phyloP scores from a whole-genome alignment of 1,140 invertebrate species.

The Dinoponera quadriceps region DNA sequence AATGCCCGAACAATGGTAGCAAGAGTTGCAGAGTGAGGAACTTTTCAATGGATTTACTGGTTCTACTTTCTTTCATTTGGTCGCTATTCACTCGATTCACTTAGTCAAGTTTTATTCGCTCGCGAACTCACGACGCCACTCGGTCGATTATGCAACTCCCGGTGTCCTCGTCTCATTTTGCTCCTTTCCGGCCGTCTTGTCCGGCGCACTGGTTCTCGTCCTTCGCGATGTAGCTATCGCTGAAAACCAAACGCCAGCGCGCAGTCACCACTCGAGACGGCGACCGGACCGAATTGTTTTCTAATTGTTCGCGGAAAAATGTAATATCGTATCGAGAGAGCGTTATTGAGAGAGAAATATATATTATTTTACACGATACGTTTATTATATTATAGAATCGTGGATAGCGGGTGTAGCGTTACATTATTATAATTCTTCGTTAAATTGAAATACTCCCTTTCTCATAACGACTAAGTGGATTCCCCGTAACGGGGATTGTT shows the following conservation, averaged over 20 bases:
- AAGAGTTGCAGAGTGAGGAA: slow-evolving; percentile 74
- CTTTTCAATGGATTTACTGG: slow-evolving; percentile 77
- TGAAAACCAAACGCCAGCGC: slow-evolving; percentile 18
- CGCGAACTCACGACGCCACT: slow-evolving; percentile 73
- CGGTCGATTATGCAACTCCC: slow-evolving; percentile 76
- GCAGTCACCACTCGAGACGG: not conserved
- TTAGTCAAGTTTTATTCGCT: slow-evolving; percentile 78
- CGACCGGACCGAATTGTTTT: slow-evolving; percentile 22
- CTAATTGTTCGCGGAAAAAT: slow-evolving; percentile 11
- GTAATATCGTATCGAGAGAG: slow-evolving; percentile 2
- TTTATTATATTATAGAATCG: not conserved
- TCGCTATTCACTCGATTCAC: slow-evolving; percentile 77
- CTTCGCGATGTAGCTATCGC: slow-evolving; percentile 36
- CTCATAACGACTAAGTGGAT: slow-evolving; percentile 23
- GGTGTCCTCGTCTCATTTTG: slow-evolving; percentile 46
- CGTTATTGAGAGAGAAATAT: not conserved
- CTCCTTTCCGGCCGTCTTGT: slow-evolving; percentile 30
- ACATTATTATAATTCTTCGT: slow-evolving; percentile 30
- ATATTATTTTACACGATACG: not conserved
- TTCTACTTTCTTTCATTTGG: slow-evolving; percentile 71
- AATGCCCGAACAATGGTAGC: slow-evolving; percentile 70
- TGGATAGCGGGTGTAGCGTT: no score
- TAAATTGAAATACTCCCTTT: slow-evolving; percentile 18
- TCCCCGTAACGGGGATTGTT: slow-evolving; percentile 32
- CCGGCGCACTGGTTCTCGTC: not conserved